Evolutionary conservation across 2,797 vertebrate species (phyloP).

Genomic region (Aldrovandia affinis): DNA sequence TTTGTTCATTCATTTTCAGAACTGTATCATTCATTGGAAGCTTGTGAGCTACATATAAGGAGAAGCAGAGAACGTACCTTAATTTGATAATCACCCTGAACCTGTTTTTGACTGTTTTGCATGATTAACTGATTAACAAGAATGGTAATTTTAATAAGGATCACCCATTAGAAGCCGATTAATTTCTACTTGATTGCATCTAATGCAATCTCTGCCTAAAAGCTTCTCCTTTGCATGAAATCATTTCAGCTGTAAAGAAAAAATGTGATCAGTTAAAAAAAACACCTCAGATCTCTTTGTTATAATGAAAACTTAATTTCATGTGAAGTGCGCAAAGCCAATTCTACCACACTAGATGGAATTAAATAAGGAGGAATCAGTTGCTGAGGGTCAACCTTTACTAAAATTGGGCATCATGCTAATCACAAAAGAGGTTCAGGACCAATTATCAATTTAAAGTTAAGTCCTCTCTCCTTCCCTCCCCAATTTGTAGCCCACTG

Average conservation of each 20-base stretch:
- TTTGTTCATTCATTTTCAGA: background rate
- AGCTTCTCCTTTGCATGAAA: background rate
- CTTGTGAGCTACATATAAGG: background rate
- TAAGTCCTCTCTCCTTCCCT: background rate
- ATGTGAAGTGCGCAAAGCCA: background rate
- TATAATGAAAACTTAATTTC: background rate
- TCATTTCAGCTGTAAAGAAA: background rate
- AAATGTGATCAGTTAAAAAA: background rate
- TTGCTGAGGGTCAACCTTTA: background rate
- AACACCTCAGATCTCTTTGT: background rate
- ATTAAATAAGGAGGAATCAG: background rate
- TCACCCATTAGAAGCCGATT: background rate
- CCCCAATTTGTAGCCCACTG: background rate
- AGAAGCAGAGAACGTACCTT: background rate
- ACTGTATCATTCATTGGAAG: too few relatives aligned
- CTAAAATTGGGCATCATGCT: background rate
- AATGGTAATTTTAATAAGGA: background rate
- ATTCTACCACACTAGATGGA: background rate
- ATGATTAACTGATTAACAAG: constrained; percentile 14
- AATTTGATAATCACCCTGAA: background rate
- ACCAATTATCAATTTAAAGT: background rate
- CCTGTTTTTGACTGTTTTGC: background rate
- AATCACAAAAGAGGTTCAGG: background rate
- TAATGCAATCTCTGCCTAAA: background rate
- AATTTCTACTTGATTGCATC: background rate